Evolutionary conservation across 2,888 invertebrate species (phyloP).

Genomic region (Cinara cedri): DNA sequence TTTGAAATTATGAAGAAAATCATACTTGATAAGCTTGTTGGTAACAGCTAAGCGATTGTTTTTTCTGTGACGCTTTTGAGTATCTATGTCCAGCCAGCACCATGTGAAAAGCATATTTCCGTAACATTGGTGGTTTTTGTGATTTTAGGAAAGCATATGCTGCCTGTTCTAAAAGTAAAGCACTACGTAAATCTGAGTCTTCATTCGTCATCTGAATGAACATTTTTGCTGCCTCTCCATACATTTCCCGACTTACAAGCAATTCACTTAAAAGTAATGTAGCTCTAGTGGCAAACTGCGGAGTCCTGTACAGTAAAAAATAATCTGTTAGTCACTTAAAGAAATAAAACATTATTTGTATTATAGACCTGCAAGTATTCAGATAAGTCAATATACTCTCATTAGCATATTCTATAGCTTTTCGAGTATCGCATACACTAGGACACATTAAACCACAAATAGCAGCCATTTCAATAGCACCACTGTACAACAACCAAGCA

Average conservation of each 20-base stretch:
- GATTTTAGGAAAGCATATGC: slow-evolving; percentile 84
- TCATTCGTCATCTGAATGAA: slow-evolving; percentile 94
- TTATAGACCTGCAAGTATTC: slow-evolving; percentile 79
- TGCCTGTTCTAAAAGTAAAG: slow-evolving; percentile 92
- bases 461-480: slow-evolving; percentile 95
- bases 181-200: slow-evolving; percentile 95
- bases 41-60: slow-evolving; percentile 90
- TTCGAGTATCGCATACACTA: slow-evolving; percentile 74
- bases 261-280: slow-evolving; percentile 89
- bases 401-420: slow-evolving; percentile 90
- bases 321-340: neutral
- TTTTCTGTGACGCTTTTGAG: slow-evolving; percentile 89
- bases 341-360: neutral
- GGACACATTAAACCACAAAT: slow-evolving; percentile 81
- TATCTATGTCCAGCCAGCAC: slow-evolving; percentile 95
- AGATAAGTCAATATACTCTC: slow-evolving; percentile 91
- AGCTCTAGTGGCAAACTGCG: slow-evolving; percentile 90
- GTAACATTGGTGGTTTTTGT: slow-evolving; percentile 74
- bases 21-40: slow-evolving; percentile 85
- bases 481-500: slow-evolving; percentile 96
- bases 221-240: slow-evolving; percentile 93
- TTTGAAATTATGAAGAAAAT: neutral
- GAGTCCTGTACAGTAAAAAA: slow-evolving; percentile 69
- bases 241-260: slow-evolving; percentile 77
- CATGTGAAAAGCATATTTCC: slow-evolving; percentile 96